These are phyloP conservation scores for Phasia obesa DNA, from an alignment of 2,888 invertebrate genomes.

Conservation along the genomic window DNA sequence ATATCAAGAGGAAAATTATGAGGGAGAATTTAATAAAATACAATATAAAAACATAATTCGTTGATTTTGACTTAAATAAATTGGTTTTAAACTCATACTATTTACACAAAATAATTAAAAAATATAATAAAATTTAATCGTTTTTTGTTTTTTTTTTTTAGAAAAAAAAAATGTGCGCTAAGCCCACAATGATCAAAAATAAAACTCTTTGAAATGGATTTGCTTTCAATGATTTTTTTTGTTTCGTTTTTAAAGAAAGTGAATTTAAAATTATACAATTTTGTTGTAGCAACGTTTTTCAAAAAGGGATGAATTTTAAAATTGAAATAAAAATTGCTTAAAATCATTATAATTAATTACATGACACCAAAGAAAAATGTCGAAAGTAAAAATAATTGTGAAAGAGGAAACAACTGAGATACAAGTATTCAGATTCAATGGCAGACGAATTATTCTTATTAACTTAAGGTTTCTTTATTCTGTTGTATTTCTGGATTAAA, in stretches of 20 bases:
- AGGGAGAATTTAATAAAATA: background rate
- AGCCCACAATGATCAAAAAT: constrained; percentile 63
- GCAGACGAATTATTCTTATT: constrained; percentile 55
- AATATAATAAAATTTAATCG: constrained; percentile 17
- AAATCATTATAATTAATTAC: constrained; percentile 9
- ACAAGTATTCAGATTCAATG: constrained; percentile 61
- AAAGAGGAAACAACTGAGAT: constrained; percentile 32
- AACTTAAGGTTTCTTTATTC: background rate
- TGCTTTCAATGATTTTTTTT: too few species aligned
- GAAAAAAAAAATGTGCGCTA: constrained; percentile 64
- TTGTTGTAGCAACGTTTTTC: background rate
- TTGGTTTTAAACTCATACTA: constrained; percentile 65
- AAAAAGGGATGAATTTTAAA: background rate
- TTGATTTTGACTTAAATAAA: constrained; percentile 51
- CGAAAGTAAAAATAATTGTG: background rate
- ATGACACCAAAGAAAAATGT: constrained; percentile 18
- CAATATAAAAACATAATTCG: constrained; percentile 36
- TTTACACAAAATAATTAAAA: constrained; percentile 68
- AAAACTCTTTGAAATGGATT: constrained; percentile 12
- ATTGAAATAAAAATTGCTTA: constrained; percentile 10
- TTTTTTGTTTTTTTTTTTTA: background rate
- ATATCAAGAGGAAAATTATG: background rate
- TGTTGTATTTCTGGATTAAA: constrained; percentile 2
- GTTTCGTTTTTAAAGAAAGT: too few species aligned
- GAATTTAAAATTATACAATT: constrained; percentile 28